A percentile compares a stretch with the other conserved stretches of the same genome.
These are phyloP conservation scores for Rynchops niger DNA, from an alignment of 2,113 vertebrate species.

Conservation along the genomic window DNA sequence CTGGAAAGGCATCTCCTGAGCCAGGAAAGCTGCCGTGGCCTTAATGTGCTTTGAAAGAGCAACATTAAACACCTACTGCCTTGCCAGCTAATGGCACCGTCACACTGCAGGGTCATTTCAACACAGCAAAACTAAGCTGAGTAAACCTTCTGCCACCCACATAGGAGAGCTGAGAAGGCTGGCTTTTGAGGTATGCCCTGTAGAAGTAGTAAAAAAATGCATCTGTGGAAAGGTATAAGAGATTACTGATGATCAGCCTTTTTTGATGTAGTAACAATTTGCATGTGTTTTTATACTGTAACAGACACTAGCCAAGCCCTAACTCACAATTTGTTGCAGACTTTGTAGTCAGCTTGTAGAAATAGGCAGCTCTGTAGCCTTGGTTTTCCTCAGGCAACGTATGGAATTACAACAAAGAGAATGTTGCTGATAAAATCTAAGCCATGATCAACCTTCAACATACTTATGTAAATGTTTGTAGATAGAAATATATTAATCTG, in stretches of 20 bases:
- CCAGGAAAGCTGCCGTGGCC: background rate
- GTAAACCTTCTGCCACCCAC: background rate
- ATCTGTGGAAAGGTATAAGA: background rate
- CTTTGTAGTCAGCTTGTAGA: background rate
- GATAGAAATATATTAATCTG: background rate
- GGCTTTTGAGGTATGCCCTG: background rate
- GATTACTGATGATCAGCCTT: background rate
- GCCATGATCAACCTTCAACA: background rate
- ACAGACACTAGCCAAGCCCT: background rate
- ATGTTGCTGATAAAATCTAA: background rate
- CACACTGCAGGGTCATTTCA: background rate
- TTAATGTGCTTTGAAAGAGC: slow-evolving; percentile 26
- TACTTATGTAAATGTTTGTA: background rate
- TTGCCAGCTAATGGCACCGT: background rate
- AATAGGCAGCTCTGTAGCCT: background rate
- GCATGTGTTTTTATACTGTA: background rate
- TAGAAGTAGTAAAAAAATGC: background rate
- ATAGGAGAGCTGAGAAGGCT: background rate
- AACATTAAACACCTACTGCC: background rate
- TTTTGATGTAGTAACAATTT: background rate
- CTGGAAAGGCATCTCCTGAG: background rate
- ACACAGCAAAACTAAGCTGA: background rate
- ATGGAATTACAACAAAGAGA: background rate
- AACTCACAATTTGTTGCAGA: background rate
- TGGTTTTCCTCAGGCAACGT: background rate